A percentile compares a stretch with the other conserved stretches of the same genome.
Evolutionary conservation across 2,888 invertebrate genomes (phyloP).

Genomic region (Endotricha flammealis): DNA sequence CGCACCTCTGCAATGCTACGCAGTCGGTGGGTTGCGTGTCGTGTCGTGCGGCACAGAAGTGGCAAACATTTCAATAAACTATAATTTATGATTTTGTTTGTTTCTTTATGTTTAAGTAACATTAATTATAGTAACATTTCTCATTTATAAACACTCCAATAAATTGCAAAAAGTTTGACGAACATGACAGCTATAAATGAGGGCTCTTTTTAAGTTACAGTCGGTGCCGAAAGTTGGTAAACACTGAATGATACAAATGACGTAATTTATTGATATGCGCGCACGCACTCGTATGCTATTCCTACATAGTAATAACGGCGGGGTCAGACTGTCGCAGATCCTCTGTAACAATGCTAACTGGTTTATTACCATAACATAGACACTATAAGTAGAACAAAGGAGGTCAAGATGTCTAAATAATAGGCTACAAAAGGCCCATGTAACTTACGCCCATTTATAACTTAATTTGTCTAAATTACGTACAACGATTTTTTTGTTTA

Average conservation of each 20-base stretch:
- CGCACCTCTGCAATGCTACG: constrained; percentile 23
- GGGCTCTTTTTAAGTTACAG: not conserved
- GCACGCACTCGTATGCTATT: not conserved
- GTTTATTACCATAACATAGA: constrained; percentile 68
- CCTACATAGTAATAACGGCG: constrained; percentile 29
- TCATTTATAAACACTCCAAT: no score
- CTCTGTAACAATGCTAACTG: constrained; percentile 69
- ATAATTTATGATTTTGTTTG: no score
- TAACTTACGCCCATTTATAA: no score
- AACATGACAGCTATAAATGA: no score
- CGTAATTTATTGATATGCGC: constrained; percentile 1
- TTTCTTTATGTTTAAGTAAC: no score
- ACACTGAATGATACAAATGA: not conserved
- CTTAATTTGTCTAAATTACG: no score
- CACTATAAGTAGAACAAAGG: constrained; percentile 61
- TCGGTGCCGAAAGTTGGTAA: not conserved
- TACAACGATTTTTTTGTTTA: no score
- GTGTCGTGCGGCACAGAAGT: no score
- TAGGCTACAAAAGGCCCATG: not conserved
- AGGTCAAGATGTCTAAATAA: constrained; percentile 42
- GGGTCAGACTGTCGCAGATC: constrained; percentile 55
- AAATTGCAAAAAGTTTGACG: no score
- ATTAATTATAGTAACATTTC: no score
- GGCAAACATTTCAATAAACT: no score
- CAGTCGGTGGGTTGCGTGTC: no score